Evolutionary conservation across 2,113 vertebrate species (phyloP).

Genomic region (Psilopsiagon aymara): DNA sequence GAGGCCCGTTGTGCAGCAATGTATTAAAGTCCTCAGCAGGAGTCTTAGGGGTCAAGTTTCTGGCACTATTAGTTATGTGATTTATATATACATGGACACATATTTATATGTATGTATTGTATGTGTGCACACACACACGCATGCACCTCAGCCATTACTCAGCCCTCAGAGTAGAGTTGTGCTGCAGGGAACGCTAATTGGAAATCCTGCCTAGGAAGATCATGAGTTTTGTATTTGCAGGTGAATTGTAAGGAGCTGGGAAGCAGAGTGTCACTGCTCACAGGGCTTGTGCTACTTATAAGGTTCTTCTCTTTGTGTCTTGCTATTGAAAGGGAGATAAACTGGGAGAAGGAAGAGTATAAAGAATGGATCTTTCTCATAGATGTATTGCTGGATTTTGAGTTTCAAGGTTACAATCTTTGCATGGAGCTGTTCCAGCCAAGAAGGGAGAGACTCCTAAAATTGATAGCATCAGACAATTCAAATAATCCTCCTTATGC

Average conservation of each 20-base stretch:
- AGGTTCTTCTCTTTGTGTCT: background rate
- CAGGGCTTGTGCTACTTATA: background rate
- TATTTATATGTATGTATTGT: background rate
- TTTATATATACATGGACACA: background rate
- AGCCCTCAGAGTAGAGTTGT: background rate
- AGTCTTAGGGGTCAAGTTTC: constrained; percentile 2
- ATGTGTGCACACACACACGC: background rate
- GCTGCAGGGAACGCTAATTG: background rate
- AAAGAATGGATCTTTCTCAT: background rate
- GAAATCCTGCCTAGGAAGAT: background rate
- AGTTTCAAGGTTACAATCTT: background rate
- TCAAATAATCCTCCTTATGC: background rate
- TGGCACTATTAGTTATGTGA: background rate
- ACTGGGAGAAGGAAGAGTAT: background rate
- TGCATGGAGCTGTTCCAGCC: background rate
- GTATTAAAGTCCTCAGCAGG: background rate
- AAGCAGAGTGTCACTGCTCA: background rate
- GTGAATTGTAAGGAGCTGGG: background rate
- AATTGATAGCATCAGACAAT: background rate
- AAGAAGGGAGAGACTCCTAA: background rate
- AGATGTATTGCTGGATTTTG: background rate
- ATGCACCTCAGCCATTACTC: background rate
- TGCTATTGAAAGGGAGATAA: background rate
- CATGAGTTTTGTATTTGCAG: background rate
- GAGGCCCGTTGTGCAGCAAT: background rate